Evolutionary conservation across 2,113 vertebrate genomes (phyloP), one percentile per base, ranked within the genome.

Genomic region (Solenodon paradoxus): DNA sequence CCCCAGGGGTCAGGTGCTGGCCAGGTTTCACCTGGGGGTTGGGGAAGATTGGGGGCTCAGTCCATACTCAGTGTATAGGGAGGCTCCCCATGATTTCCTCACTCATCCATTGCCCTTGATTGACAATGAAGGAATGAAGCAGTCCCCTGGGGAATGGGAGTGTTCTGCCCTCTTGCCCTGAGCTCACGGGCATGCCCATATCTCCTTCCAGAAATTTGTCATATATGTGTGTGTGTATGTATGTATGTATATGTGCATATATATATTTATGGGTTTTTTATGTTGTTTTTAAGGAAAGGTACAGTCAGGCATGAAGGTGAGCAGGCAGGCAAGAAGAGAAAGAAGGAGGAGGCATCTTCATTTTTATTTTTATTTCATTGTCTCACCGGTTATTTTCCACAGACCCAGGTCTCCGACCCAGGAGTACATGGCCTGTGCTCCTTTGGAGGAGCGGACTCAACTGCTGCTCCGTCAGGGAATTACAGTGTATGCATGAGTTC

Each of bases 191-290:
- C 66, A 0, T 0, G 4, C 51, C 79, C 4, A 1, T 9, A 51
- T 6, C 4, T 30, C 66, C 42, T 69, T 69, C 93, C 75, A 64
- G 61, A 55, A 82, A 26, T 17, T 2, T 16, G 51, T 10, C 13
- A n/a, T n/a, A n/a, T n/a, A n/a, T n/a, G n/a, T n/a, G n/a, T n/a
- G n/a, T n/a, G n/a, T n/a, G n/a, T n/a, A 28, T 9, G 0, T 24
- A 3, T 1, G 11, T 5, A 0, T 4, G 1, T 5, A 9, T 32
- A 20, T 0, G 1, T 10, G 68, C n/a, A n/a, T n/a, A n/a, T n/a
- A n/a, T n/a, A n/a, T n/a, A n/a, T n/a, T n/a, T n/a, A n/a, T n/a
- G n/a, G n/a, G n/a, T n/a, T n/a, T n/a, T n/a, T n/a, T n/a, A n/a
- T n/a, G n/a, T n/a, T n/a, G n/a, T n/a, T n/a, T n/a, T n/a, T n/a